Percentiles rank a stretch among this genome's conserved stretches.
These are phyloP conservation scores for Zaprionus inermis DNA, from an alignment of 1,140 invertebrate species.

Conservation along the genomic window DNA sequence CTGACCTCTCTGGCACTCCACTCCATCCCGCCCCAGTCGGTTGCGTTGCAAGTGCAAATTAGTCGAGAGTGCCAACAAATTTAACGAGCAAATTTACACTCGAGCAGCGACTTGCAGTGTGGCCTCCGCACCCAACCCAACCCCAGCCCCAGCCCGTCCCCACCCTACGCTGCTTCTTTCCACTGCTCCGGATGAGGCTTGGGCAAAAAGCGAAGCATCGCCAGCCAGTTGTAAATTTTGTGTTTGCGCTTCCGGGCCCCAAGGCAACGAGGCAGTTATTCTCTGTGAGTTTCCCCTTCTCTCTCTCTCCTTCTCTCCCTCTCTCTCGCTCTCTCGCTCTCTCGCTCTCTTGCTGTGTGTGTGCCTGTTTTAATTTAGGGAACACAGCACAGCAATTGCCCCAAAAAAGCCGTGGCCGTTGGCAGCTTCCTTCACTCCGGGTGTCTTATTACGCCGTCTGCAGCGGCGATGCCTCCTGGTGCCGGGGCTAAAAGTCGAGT, in stretches of 20 bases:
- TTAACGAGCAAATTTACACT: slow-evolving; percentile 82
- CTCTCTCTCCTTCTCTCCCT: not conserved
- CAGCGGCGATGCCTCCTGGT: slow-evolving; percentile 13
- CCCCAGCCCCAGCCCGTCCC: too few relatives aligned
- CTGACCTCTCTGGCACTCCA: not conserved
- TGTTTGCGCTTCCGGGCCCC: slow-evolving; percentile 43
- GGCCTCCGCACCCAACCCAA: not conserved
- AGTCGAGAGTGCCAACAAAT: slow-evolving; percentile 81
- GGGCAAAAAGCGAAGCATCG: slow-evolving; percentile 35
- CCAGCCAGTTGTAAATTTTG: slow-evolving; percentile 73
- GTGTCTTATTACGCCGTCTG: slow-evolving; percentile 62
- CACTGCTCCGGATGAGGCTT: slow-evolving; percentile 31
- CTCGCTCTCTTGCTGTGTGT: slow-evolving; percentile 3
- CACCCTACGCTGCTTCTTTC: not conserved
- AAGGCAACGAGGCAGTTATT: slow-evolving; percentile 28
- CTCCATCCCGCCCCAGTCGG: slow-evolving; percentile 32
- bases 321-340: not conserved
- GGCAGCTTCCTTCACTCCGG: slow-evolving; percentile 35
- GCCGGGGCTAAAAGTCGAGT: slow-evolving; percentile 14
- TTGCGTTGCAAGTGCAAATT: slow-evolving; percentile 77
- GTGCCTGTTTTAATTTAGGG: slow-evolving; percentile 71
- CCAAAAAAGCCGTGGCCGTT: slow-evolving; percentile 43
- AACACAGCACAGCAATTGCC: slow-evolving; percentile 68
- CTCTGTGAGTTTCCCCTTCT: slow-evolving; percentile 1
- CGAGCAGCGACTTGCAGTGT: slow-evolving; percentile 52